Evolutionary conservation across 2,797 vertebrate genomes (phyloP), one percentile per base, ranked within the genome.

Genomic region (Sciurus carolinensis): DNA sequence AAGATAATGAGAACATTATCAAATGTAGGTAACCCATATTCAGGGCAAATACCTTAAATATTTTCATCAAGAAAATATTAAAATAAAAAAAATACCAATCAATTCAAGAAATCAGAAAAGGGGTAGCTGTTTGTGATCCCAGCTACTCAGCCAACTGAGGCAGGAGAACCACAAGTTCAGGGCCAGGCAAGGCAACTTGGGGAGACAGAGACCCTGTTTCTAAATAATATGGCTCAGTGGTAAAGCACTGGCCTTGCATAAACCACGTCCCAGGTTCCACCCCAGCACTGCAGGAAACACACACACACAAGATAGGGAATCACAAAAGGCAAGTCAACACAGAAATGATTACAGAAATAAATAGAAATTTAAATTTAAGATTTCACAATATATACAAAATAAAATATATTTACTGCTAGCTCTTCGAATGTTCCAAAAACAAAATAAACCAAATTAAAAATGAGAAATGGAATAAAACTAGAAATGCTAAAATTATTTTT

Each of bases 21-120:
- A 59, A 82, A 72, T 39, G 1, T 13, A 85, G n/a, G 33, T 26
- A 59, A 69, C 54, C 47, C 39, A 22, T 1, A 33, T 30, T 75
- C n/a, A 42, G 79, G 11, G 36, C 12, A 75, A 94, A 95, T 24
- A 62, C 10, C 73, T 85, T 57, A 76, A 47, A 64, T 82, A 73
- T 64, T 93, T 89, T 83, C 84, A 81, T 82, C 17, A 76, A 92
- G 62, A 87, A 88, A 75, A 85, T n/a, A 52, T 54, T 57, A 80
- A 30, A 77, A 62, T 47, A 13, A 69, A 93, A 82, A 52, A 72
- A 59, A 18, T 39, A 39, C 39, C 39, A 73, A 62, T 71, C 42
- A 85, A 76, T 12, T 82, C 39, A 75, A 76, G 10, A 95, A 93
- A 91, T 89, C 24, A 91, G 62, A 81, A 77, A 95, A 93, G 57